Evolutionary conservation across 2,113 vertebrate species (phyloP).

Genomic region (Antechinus flavipes): DNA sequence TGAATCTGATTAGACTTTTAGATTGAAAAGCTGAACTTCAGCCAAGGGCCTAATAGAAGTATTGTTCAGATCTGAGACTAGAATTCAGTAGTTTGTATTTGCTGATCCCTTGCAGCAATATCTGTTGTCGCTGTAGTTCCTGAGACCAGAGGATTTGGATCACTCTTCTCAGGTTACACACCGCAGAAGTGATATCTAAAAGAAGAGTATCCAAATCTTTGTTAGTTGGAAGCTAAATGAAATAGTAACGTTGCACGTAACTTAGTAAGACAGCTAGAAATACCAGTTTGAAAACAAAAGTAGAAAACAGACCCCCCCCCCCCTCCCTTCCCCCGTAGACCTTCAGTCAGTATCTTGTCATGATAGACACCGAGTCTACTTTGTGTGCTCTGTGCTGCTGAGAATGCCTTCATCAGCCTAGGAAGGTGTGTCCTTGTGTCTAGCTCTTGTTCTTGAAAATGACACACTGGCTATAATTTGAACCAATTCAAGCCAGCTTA

Average conservation of each 20-base stretch:
- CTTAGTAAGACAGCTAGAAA: constrained; percentile 45
- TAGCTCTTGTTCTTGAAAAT: constrained; percentile 44
- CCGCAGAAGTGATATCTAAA: constrained; percentile 48
- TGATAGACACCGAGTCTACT: constrained; percentile 41
- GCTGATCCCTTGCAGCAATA: constrained; percentile 42
- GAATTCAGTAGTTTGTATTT: constrained; percentile 27
- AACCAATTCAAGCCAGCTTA: neutral
- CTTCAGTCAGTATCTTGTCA: constrained; percentile 16
- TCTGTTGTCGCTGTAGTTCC: constrained; percentile 57
- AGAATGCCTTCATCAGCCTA: constrained; percentile 22
- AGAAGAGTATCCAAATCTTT: constrained; percentile 55
- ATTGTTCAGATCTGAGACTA: constrained; percentile 38
- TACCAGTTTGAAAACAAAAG: constrained; percentile 65
- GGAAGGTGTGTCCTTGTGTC: constrained; percentile 39
- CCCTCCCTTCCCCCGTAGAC: constrained; percentile 1
- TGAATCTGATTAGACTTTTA: constrained; percentile 58
- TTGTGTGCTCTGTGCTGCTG: neutral
- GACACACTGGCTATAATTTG: neutral
- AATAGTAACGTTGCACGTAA: constrained; percentile 27
- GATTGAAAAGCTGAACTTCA: constrained; percentile 59
- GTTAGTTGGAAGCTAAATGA: constrained; percentile 54
- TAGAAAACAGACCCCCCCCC: neutral
- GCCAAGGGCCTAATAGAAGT: constrained; percentile 15
- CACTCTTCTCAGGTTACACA: constrained; percentile 56
- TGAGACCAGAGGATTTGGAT: constrained; percentile 61